Evolutionary conservation across 1,140 invertebrate genomes (phyloP), one percentile per base, ranked within the genome.

Genomic region (Atopsyche davidsoni): DNA sequence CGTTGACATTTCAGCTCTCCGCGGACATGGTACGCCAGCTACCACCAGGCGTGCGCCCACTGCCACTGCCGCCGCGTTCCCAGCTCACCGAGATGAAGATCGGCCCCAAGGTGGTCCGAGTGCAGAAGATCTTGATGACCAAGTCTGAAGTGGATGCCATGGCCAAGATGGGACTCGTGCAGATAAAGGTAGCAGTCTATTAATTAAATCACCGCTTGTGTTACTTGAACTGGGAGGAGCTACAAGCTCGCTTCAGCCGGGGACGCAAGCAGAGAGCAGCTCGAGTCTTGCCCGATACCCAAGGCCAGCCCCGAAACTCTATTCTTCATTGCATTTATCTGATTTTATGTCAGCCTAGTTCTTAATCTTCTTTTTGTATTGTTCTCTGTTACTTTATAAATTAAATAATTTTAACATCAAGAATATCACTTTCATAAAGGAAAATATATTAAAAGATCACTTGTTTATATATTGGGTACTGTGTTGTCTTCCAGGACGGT

Each of bases 71-170:
- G 1, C 44, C 61, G 0, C 51, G 60, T 60, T 0, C 59, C 4
- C 41, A 44, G 14, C 43, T 70, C 2, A 69, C 73, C 34, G 70
- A 78, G 57, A 75, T 79, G 71, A 75, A 77, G 62, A 75, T 78
- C 9, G 76, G 75, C 21, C 72, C 76, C 52, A 76, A 76, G 53
- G 62, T 75, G n/a, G 74, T 79, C 0, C 73, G 74, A 52, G 76
- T 80, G 2, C 75, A 79, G 58, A 79, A 79, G 62, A 75, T 79
- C 31, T 67, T 77, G 0, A 72, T 80, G 66, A 78, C 76, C 11
- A 79, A 78, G 61, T 73, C 75, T 4, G 74, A 79, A 62, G 76
- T 79, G 14, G 75, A 76, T 50, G 75, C 69, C 1, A 78, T 79
- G 72, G 74, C 76, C 10, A 77, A 77, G 53, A 67, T 78, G 55